Conservation (phyloP, 2,113 vertebrate species). For the Spermophilus dauricus region DNA sequence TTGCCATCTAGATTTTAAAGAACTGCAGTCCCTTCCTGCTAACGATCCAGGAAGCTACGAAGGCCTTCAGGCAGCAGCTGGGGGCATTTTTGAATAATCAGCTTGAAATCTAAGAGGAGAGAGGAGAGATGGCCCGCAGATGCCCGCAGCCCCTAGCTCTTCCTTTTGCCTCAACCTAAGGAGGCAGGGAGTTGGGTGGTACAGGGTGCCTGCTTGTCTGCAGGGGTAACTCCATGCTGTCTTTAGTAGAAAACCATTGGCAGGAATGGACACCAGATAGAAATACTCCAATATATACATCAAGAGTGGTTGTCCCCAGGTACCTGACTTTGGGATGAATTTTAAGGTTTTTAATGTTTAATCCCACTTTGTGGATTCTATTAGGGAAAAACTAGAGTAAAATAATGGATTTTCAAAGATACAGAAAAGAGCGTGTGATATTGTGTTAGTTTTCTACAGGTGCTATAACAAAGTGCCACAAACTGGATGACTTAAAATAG, state of each 20-base stretch:
- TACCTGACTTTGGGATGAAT: neutral
- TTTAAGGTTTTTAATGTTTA: neutral
- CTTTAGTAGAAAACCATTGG: neutral
- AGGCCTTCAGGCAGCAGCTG: neutral
- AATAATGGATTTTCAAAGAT: neutral
- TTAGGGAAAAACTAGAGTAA: neutral
- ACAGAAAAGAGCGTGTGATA: neutral
- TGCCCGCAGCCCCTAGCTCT: neutral
- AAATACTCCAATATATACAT: neutral
- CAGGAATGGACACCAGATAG: neutral
- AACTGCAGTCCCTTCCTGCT: neutral
- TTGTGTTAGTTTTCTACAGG: neutral
- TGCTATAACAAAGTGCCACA: fast-evolving
- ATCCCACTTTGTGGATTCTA: neutral
- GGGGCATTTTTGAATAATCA: constrained; percentile 33
- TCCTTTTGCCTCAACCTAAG: neutral
- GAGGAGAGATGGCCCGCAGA: neutral
- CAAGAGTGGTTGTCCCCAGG: neutral
- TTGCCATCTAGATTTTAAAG: neutral
- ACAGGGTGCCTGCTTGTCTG: neutral
- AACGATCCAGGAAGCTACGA: neutral
- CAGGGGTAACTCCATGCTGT: neutral
- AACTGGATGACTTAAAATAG: neutral
- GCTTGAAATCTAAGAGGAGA: neutral
- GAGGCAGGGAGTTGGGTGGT: fast-evolving